Evolutionary conservation across 2,888 invertebrate species (phyloP), one percentile per base, ranked within the genome.

Genomic region (Tiliacea citrago): DNA sequence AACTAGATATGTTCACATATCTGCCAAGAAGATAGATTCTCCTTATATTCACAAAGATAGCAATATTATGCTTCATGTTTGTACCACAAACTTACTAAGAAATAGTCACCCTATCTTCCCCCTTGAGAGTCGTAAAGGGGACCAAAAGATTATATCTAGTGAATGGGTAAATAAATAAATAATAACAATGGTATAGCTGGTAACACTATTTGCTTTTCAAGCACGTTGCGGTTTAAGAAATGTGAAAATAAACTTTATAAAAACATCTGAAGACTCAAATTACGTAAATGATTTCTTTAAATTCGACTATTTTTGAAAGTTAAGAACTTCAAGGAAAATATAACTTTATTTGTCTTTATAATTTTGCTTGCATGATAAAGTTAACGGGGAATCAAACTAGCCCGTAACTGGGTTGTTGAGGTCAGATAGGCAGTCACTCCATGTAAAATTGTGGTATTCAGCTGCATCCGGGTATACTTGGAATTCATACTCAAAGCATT

Each of bases 91-190:
- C 6, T 24, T 55, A n/a, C 61, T 45, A 68, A 65, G 75, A 67
- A 62, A 62, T 58, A 81, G 81, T 81, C 81, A 77, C 71, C 63
- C 45, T 80, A 81, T 81, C 80, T 84, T 12, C 12, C 75, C 77
- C 72, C 73, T 12, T 5, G 65, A 71, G 72, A 57, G 62, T 81
- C 79, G 61, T 82, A 79, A 76, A 79, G 66, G 55, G 69, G 49
- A 73, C 60, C 55, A 73, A 57, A 75, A 73, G 83, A 79, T 82
- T 55, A 68, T 81, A 76, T 80, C 71, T 77, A n/a, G 7, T 65
- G 29, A 49, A 76, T 58, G 72, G 76, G 39, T 45, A 51, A 29
- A 71, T 75, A 78, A 79, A 63, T 74, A 78, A 57, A 74, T 68
- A 49, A 55, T 61, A 66, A 60, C 66, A 57, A 49, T 13, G 49